A percentile compares a stretch with the other conserved stretches of the same genome.
Conservation (phyloP, 2,797 vertebrate species). For the Anguilla pacifica region DNA sequence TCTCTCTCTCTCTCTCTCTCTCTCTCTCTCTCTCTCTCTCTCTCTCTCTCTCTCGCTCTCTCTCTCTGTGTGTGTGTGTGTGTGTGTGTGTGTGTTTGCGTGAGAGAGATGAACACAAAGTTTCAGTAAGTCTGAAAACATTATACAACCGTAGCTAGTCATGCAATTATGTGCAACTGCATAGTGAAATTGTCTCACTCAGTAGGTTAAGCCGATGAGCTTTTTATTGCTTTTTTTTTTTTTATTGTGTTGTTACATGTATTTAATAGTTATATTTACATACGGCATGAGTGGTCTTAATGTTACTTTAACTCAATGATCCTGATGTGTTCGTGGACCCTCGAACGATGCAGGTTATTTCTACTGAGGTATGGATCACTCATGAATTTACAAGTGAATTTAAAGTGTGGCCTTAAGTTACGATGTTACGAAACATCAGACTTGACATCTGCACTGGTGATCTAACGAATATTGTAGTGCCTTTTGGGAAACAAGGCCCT, state of each 20-base stretch:
- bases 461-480: background rate
- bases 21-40: too few relatives aligned
- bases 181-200: background rate
- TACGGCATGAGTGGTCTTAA: background rate
- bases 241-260: background rate
- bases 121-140: background rate
- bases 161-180: background rate
- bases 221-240: background rate
- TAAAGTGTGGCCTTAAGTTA: background rate
- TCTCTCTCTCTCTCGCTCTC: conserved; percentile 36
- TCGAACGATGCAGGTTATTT: background rate
- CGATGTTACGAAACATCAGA: background rate
- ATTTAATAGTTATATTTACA: background rate
- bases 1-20: too few relatives aligned
- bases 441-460: background rate
- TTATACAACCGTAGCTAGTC: background rate
- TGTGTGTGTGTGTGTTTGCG: background rate
- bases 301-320: background rate
- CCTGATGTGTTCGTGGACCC: background rate
- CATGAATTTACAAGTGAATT: background rate
- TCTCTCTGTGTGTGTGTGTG: conserved; percentile 31
- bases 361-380: background rate
- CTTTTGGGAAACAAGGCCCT: background rate
- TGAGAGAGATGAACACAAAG: background rate
- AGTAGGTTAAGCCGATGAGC: background rate